These are phyloP conservation scores for Caenorhabditis macrosperma DNA, from an alignment of 2,888 invertebrate species.

Conservation along the genomic window DNA sequence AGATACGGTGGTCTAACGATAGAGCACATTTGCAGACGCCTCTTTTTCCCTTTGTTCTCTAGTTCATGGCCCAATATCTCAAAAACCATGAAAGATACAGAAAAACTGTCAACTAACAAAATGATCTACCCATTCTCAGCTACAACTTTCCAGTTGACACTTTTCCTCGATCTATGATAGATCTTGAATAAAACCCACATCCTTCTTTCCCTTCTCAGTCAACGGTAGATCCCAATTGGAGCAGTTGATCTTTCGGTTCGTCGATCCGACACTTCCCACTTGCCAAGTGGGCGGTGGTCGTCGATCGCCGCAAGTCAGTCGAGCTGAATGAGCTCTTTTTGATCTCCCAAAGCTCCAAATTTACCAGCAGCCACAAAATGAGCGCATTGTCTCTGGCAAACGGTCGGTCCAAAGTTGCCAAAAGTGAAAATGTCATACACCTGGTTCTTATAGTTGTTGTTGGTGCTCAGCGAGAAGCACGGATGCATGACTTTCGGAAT, in stretches of 20 bases:
- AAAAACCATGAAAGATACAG: too few relatives aligned
- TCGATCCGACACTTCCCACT: background rate
- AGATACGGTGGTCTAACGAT: too few relatives aligned
- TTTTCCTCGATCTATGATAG: too few relatives aligned
- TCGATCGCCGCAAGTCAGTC: conserved; percentile 43
- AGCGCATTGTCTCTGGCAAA: conserved; percentile 40
- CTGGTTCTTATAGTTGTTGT: conserved; percentile 50
- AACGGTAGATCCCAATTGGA: conserved; percentile 56
- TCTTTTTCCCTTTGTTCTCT: too few relatives aligned
- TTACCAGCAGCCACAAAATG: conserved; percentile 49
- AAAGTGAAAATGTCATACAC: conserved; percentile 31
- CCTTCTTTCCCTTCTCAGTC: conserved; percentile 41
- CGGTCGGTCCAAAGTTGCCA: conserved; percentile 19
- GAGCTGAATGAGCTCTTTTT: conserved; percentile 10
- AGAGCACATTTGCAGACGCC: too few relatives aligned
- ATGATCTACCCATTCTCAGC: too few relatives aligned
- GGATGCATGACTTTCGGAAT: conserved; percentile 41
- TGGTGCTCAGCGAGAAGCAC: conserved; percentile 37
- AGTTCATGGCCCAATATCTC: too few relatives aligned
- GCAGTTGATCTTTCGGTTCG: conserved; percentile 52
- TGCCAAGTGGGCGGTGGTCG: conserved; percentile 44
- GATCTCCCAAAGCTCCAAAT: background rate
- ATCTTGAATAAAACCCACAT: conserved; percentile 16
- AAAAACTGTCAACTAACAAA: too few relatives aligned
- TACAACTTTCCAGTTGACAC: too few relatives aligned